A percentile compares a stretch with the other conserved stretches of the same genome.
phyloP scores from a whole-genome alignment of 2,113 vertebrate genomes.

The Pontoporia blainvillei region DNA sequence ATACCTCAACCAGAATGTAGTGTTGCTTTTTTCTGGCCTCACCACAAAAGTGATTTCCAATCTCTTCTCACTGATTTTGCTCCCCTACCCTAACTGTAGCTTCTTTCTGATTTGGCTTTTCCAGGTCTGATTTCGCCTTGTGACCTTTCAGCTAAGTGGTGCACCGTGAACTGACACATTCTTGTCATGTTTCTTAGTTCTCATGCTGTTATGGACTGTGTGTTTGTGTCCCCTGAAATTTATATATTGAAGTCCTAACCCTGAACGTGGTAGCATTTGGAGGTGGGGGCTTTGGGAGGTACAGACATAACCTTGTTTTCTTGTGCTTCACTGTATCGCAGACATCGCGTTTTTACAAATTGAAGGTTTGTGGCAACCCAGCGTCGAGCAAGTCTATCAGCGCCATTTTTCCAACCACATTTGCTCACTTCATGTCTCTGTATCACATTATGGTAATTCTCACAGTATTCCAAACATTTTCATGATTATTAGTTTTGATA shows the following conservation, averaged over 20 bases:
- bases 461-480: neutral
- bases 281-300: neutral
- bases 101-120: neutral
- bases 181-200: neutral
- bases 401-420: neutral
- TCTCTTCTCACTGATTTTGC: neutral
- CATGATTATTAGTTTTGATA: neutral
- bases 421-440: neutral
- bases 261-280: neutral
- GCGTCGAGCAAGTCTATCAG: neutral
- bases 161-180: neutral
- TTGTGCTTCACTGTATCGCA: neutral
- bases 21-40: neutral
- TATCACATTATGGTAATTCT: neutral
- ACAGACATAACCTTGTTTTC: neutral
- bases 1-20: neutral
- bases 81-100: neutral
- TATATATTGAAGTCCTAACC: neutral
- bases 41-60: neutral
- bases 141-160: neutral
- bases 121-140: neutral
- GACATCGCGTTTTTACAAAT: neutral
- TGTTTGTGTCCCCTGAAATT: neutral
- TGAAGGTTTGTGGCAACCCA: neutral
- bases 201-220: neutral